Evolutionary conservation across 1,140 invertebrate genomes (phyloP), one percentile per base, ranked within the genome.

Genomic region (Diplogasteroides magnus): DNA sequence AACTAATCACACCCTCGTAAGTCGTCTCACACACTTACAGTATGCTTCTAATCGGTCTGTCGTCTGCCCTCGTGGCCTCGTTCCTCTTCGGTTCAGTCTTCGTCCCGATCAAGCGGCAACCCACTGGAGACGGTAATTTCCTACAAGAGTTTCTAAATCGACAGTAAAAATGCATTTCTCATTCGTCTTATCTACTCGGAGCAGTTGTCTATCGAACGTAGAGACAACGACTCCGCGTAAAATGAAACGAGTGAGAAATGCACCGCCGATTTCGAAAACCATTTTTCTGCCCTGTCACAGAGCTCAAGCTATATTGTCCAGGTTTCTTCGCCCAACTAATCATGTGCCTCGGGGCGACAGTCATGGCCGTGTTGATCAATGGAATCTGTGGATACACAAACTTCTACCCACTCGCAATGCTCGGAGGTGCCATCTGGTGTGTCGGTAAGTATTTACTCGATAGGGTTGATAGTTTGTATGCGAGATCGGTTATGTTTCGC

Each of bases 351-450:
- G 71, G 60, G 15, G 74, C 76, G 48, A 67, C 73, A 23, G 14
- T 69, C 15, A 58, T 65, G 15, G 77, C 77, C 28, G 67, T 78
- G 14, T 31, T 68, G 13, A 64, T 78, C 29, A 64, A 73, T 61
- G 61, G 28, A 23, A 55, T 64, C 56, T 63, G 67, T 23, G 67
- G 65, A 37, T 74, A 68, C 56, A 65, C 77, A 1, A 59, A 29
- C 28, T 78, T 78, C 67, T 77, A 75, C 64, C 72, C 73, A 23
- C 61, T 78, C 6, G 74, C 74, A 1, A 69, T 78, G 65, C 29
- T 78, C 13, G 77, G 77, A 2, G 77, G 77, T 23, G 58, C 70
- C 3, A 72, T 75, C 15, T 78, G 76, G 76, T 66, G 75, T 15
- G 68, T 69, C n/a, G 77, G 77, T 77, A 58, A 63, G 56, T 58